Evolutionary conservation across 2,797 vertebrate species (phyloP), one percentile per base, ranked within the genome.

Genomic region (Hoplostethus atlanticus): DNA sequence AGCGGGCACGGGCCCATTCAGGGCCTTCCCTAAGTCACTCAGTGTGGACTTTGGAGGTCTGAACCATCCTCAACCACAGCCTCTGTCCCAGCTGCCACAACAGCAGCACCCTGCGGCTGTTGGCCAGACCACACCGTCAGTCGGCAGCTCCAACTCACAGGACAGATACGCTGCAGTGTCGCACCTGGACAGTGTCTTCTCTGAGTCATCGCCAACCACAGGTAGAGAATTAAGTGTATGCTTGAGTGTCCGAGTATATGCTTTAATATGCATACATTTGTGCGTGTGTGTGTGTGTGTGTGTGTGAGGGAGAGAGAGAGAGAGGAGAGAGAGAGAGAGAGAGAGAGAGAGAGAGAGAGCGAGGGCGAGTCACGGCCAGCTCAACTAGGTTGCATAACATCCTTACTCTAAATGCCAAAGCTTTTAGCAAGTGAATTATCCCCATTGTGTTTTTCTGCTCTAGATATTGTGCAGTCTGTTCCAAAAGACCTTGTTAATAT

Each of bases 31-130:
- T 63, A 96, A 95, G 82, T 96, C 95, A 15, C 81, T 95, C 75
- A 95, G 95, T 71, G 89, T 95, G 71, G 95, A 95, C 86, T 95
- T 95, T 0, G 94, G 95, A 25, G 94, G 94, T 31, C 84, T 95
- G 69, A 84, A 38, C 65, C 91, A 93, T n/a, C 75, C 89, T 21
- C 91, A 88, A 25, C 65, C 55, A 12, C 89, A 85, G 61, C 16
- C 75, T 10, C 76, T 85, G 76, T 78, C 89, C n/a, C 91, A 8
- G 59, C 2, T 46, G 2, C 51, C 61, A 16, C 51, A 53, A 17
- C 61, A 67, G 17, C 52, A 28, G 51, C 42, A 21, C 31, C 2
- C 54, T 12, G 57, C 21, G 17, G 57, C 21, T 1, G 62, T 44
- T 38, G 64, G 79, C 50, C 79, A 83, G 84, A 71, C 82, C 1